Evolutionary conservation across 2,888 invertebrate genomes (phyloP).

Genomic region (Pollenia griseotomentosa): DNA sequence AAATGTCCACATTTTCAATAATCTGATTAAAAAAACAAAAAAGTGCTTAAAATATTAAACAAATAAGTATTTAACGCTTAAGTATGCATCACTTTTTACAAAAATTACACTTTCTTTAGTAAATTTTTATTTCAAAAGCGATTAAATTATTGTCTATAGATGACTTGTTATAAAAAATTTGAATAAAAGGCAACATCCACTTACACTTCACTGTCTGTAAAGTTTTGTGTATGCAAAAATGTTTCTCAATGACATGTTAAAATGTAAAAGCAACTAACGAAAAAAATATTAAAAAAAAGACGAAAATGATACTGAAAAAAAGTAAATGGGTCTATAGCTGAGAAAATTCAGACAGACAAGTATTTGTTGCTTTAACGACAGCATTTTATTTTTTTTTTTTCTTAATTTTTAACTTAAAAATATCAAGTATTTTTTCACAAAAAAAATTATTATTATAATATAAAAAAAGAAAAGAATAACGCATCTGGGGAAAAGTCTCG

Average conservation of each 20-base stretch:
- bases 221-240: conserved; percentile 67
- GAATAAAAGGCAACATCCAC: conserved; percentile 53
- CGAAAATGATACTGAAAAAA: conserved; percentile 4
- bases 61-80: conserved; percentile 8
- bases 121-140: conserved; percentile 48
- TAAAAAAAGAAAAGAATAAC: conserved; percentile 32
- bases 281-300: conserved; percentile 1
- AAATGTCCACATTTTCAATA: conserved; percentile 18
- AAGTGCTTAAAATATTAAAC: conserved; percentile 21
- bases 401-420: conserved; percentile 33
- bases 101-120: conserved; percentile 38
- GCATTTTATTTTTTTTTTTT: conserved; percentile 61
- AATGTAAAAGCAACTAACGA: conserved; percentile 45
- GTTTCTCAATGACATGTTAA: conserved; percentile 60
- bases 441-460: conserved; percentile 22
- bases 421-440: conserved; percentile 45
- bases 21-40: not conserved
- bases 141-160: conserved; percentile 70
- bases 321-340: not conserved
- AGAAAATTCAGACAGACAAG: not conserved
- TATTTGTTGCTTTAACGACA: conserved; percentile 72
- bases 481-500: conserved; percentile 73
- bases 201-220: conserved; percentile 68
- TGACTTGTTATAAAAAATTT: conserved; percentile 66
- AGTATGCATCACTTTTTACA: conserved; percentile 12